Base-by-base conservation (phyloP, 1,140 invertebrate species). In the Drosophila dunni region DNA sequence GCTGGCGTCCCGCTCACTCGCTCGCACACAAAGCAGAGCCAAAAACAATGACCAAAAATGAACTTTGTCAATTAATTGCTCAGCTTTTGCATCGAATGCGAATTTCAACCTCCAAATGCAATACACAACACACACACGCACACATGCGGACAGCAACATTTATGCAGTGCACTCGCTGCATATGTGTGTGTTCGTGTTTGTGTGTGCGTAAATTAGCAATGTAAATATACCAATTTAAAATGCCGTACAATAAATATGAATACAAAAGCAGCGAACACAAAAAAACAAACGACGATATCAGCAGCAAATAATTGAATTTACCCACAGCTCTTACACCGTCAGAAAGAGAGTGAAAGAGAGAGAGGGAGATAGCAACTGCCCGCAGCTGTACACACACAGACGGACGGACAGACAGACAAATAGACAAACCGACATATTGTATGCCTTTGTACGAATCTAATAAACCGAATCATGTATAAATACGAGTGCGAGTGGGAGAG, bases 161-260 rank as follows among this genome's bases (percentile, higher is more conserved):
- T 29, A 29, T 2, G 34, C 34, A 42, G 1, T 74, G 42, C 40
- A 46, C 9, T n/a, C 1, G 13, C 2, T 53, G 65, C 53, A 54
- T 68, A 64, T 60, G 58, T 78, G 65, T 82, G 79, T 82, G 66
- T 72, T 76, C 76, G 24, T 29, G 24, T 68, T 56, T 60, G 54
- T 78, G 65, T 82, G 79, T 82, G 66, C 79, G 79, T 79, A 78
- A 88, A 88, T 88, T 88, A 88, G 83, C 83, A 88, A 88, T 88
- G 83, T 88, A 88, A 88, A 88, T 88, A 88, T 88, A 78, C 83
- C 83, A 88, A 88, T 88, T 88, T 88, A 88, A 88, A 88, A 88
- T 88, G 79, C 79, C 73, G 77, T 75, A 88, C 83, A 88, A 88
- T 88, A 88, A 88, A 88, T 88, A 88, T 88, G 83, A 83, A 88